Evolutionary conservation across 2,113 vertebrate genomes (phyloP).

Genomic region (Cyprinodon brontotheroides): DNA sequence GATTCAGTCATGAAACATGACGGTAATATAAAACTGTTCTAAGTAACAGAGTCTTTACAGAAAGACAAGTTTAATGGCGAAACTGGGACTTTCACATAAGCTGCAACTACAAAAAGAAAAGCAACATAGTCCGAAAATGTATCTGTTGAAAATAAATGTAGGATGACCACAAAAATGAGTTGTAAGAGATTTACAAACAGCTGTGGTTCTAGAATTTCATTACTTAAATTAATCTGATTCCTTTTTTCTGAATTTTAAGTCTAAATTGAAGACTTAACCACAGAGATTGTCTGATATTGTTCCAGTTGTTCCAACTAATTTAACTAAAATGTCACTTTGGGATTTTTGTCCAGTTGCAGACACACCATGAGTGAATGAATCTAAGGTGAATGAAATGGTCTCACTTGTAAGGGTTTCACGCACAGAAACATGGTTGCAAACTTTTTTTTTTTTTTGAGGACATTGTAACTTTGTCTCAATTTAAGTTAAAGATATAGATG

Average conservation of each 20-base stretch:
- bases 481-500: too few relatives aligned
- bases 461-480: too few relatives aligned
- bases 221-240: background rate
- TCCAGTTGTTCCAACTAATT: background rate
- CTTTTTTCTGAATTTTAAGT: background rate
- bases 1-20: slow-evolving; percentile 3
- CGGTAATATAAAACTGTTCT: slow-evolving; percentile 7
- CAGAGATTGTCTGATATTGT: background rate
- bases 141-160: background rate
- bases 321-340: background rate
- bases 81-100: background rate
- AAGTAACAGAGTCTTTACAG: background rate
- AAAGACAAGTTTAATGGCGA: background rate
- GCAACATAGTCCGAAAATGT: background rate
- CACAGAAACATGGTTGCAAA: background rate
- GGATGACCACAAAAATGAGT: background rate
- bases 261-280: background rate
- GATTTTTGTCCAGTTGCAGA: too few relatives aligned
- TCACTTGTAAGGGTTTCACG: background rate
- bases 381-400: background rate
- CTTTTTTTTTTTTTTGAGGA: background rate
- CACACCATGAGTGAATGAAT: too few relatives aligned
- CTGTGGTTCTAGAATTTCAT: background rate
- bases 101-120: background rate
- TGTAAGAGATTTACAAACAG: background rate